Evolutionary conservation across 2,888 invertebrate species (phyloP).

Genomic region (Lottia scabra): DNA sequence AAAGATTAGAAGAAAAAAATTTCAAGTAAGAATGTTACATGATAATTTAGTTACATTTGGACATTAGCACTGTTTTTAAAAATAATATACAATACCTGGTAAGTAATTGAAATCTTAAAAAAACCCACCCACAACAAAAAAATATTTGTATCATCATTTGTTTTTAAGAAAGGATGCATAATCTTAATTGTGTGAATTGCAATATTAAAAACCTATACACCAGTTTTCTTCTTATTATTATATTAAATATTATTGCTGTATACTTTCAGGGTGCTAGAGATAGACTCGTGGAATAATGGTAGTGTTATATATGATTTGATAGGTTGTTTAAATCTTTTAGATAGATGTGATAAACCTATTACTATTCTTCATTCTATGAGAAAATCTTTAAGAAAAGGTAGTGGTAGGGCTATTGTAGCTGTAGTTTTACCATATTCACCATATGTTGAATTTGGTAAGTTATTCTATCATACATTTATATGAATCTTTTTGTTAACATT

Average conservation of each 20-base stretch:
- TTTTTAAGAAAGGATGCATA: too few relatives aligned
- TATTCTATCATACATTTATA: too few relatives aligned
- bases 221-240: background rate
- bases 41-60: too few relatives aligned
- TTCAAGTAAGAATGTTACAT: constrained; percentile 84
- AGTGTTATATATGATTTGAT: constrained; percentile 78
- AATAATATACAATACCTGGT: too few relatives aligned
- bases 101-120: too few relatives aligned
- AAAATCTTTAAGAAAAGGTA: constrained; percentile 77
- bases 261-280: constrained; percentile 78
- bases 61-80: too few relatives aligned
- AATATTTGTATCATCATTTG: too few relatives aligned
- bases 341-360: constrained; percentile 89
- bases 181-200: too few relatives aligned
- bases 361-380: constrained; percentile 83
- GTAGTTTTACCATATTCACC: constrained; percentile 93
- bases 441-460: constrained; percentile 82
- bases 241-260: background rate
- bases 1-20: constrained; percentile 80
- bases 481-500: background rate
- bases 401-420: constrained; percentile 85
- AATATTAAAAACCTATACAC: background rate
- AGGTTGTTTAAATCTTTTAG: constrained; percentile 91
- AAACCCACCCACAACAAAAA: too few relatives aligned
- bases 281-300: constrained; percentile 77